A percentile compares a stretch with the other conserved stretches of the same genome.
These are phyloP conservation scores for Thymelicus sylvestris DNA, from an alignment of 2,888 invertebrate species.

Conservation along the genomic window DNA sequence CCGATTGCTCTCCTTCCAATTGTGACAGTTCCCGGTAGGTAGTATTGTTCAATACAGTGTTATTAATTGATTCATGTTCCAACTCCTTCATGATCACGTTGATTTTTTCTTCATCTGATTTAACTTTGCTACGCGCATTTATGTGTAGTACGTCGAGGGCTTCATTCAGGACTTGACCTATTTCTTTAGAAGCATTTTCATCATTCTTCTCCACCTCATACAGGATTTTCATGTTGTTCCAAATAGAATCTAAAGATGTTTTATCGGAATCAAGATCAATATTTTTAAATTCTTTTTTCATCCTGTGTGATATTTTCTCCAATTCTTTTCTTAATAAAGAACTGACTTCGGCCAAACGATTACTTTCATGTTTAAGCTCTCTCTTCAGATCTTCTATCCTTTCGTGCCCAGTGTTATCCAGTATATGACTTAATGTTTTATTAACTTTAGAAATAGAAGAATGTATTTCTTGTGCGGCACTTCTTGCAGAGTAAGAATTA, in stretches of 20 bases:
- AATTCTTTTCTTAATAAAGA: slow-evolving; percentile 57
- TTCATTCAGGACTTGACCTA: slow-evolving; percentile 55
- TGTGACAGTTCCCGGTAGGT: not conserved
- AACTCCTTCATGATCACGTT: slow-evolving; percentile 53
- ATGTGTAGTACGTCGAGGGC: slow-evolving; percentile 52
- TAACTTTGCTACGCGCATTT: slow-evolving; percentile 38
- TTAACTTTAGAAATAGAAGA: slow-evolving; percentile 48
- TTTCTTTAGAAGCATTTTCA: slow-evolving; percentile 56
- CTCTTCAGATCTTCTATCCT: slow-evolving; percentile 50
- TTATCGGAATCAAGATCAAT: slow-evolving; percentile 42
- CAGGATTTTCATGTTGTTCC: slow-evolving; percentile 57
- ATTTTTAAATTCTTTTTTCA: slow-evolving; percentile 50
- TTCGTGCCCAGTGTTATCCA: slow-evolving; percentile 46
- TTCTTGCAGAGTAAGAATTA: slow-evolving; percentile 31
- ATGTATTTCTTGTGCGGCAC: slow-evolving; percentile 43
- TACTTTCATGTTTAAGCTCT: slow-evolving; percentile 54
- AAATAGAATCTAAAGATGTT: slow-evolving; percentile 54
- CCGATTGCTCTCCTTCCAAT: slow-evolving; percentile 6
- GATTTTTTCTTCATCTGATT: slow-evolving; percentile 52
- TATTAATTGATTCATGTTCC: slow-evolving; percentile 44
- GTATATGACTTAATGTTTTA: slow-evolving; percentile 47
- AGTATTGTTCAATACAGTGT: slow-evolving; percentile 26
- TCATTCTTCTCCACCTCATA: slow-evolving; percentile 55
- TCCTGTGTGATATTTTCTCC: slow-evolving; percentile 56
- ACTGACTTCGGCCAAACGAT: slow-evolving; percentile 57